These are phyloP conservation scores for Drosophila lowei DNA, from an alignment of 1,140 invertebrate genomes.

Conservation along the genomic window DNA sequence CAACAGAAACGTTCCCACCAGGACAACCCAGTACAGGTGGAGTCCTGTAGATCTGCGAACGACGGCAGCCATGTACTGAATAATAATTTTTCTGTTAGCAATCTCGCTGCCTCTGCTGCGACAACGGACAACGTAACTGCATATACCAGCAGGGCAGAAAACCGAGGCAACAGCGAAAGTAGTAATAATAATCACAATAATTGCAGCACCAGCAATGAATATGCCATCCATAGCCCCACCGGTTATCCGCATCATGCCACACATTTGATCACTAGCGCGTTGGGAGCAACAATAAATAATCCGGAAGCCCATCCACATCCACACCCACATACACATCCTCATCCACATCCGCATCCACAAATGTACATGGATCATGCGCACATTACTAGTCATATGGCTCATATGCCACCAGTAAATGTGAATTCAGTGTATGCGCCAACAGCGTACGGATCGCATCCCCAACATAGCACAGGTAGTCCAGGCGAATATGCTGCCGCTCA, in stretches of 20 bases:
- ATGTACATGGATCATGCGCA: constrained; percentile 78
- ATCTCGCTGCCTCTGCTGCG: constrained; percentile 55
- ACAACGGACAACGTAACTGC: constrained; percentile 34
- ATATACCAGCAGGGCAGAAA: constrained; percentile 39
- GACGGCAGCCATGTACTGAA: constrained; percentile 42
- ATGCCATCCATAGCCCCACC: constrained; percentile 43
- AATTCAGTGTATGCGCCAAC: constrained; percentile 64
- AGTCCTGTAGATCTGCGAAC: constrained; percentile 14
- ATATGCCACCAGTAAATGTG: constrained; percentile 51
- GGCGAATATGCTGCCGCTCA: constrained; percentile 26
- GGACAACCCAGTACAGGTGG: constrained; percentile 16
- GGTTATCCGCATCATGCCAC: constrained; percentile 68
- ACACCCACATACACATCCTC: constrained; percentile 51
- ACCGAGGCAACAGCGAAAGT: constrained; percentile 16
- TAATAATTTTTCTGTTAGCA: constrained; percentile 72
- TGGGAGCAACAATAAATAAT: constrained; percentile 46
- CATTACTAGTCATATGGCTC: constrained; percentile 50
- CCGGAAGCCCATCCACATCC: constrained; percentile 39
- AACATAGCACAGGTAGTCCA: constrained; percentile 30
- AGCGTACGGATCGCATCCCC: constrained; percentile 46
- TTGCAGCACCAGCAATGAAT: constrained; percentile 29
- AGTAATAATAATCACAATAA: constrained; percentile 25
- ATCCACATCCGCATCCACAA: constrained; percentile 58
- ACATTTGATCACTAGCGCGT: constrained; percentile 58
- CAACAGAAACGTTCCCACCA: constrained; percentile 42